These are phyloP conservation scores for Drosophila aldrichi DNA, from an alignment of 2,888 invertebrate genomes.

Conservation along the genomic window DNA sequence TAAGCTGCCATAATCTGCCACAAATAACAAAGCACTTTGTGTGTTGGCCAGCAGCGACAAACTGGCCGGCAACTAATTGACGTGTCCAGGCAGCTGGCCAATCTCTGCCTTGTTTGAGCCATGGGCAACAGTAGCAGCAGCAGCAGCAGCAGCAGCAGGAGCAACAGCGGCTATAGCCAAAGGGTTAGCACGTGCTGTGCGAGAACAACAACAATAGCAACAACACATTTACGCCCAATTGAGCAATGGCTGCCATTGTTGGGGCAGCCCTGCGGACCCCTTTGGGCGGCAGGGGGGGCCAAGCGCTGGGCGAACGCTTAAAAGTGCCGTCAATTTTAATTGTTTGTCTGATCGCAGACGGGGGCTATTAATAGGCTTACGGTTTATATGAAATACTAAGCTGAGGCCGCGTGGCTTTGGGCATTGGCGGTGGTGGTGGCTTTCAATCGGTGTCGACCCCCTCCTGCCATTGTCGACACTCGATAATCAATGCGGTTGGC, in stretches of 20 bases:
- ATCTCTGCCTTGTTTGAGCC: conserved; percentile 23
- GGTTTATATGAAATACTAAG: conserved; percentile 72
- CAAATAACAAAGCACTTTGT: conserved; percentile 14
- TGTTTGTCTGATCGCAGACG: conserved; percentile 79
- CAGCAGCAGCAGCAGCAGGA: neutral
- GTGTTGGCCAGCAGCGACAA: conserved; percentile 24
- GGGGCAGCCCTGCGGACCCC: neutral
- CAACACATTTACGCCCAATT: conserved; percentile 70
- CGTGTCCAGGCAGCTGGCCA: conserved; percentile 16
- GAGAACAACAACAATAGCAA: conserved; percentile 19
- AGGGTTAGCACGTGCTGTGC: conserved; percentile 48
- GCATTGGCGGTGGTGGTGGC: conserved; percentile 54
- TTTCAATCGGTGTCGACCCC: conserved; percentile 16
- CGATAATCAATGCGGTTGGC: conserved; percentile 70
- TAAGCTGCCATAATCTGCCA: conserved; percentile 10
- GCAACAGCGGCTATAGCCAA: conserved; percentile 21
- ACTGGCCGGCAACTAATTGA: conserved; percentile 40
- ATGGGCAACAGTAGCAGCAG: conserved; percentile 13
- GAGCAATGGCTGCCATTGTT: conserved; percentile 47
- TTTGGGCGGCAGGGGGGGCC: neutral
- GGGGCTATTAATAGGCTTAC: conserved; percentile 78
- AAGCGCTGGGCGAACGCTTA: conserved; percentile 41
- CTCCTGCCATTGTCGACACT: conserved; percentile 41
- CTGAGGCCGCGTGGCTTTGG: conserved; percentile 61
- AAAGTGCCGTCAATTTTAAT: conserved; percentile 79